These are phyloP conservation scores for Macrostomum lignano DNA, from an alignment of 1,140 invertebrate species.

Conservation along the genomic window DNA sequence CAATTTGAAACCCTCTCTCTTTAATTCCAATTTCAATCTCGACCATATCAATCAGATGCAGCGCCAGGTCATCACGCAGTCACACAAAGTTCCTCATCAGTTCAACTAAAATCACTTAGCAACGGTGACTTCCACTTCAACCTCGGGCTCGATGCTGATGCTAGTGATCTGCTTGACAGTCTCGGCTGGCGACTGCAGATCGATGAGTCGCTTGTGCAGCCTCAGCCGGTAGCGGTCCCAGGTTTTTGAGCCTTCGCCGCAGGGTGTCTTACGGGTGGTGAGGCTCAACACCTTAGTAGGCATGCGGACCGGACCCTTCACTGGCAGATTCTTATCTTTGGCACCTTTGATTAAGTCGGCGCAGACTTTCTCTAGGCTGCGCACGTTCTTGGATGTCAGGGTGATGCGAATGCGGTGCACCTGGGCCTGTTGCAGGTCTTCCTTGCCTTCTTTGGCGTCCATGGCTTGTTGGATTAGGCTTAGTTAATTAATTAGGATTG, in stretches of 20 bases:
- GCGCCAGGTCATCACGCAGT: too few species aligned
- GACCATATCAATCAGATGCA: too few species aligned
- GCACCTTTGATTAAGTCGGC: conserved; percentile 51
- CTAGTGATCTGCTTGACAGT: conserved; percentile 97
- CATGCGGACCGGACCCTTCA: conserved; percentile 83
- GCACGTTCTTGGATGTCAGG: background rate
- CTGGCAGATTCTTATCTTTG: conserved; percentile 77
- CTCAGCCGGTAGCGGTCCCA: conserved; percentile 90
- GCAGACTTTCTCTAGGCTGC: conserved; percentile 2
- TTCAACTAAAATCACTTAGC: too few species aligned
- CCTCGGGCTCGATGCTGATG: conserved; percentile 92
- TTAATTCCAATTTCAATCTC: too few species aligned
- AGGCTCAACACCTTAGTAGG: conserved; percentile 78
- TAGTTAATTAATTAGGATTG: too few species aligned
- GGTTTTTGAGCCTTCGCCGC: conserved; percentile 98
- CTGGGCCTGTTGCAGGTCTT: background rate
- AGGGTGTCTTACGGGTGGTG: conserved; percentile 94
- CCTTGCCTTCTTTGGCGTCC: too few species aligned
- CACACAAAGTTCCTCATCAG: too few species aligned
- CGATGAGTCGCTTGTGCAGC: conserved; percentile 92
- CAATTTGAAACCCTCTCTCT: too few species aligned
- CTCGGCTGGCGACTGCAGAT: conserved; percentile 81
- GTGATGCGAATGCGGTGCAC: conserved; percentile 4
- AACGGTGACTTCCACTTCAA: conserved; percentile 97
- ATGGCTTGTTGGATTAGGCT: too few species aligned